These are phyloP conservation scores for Drosophila truncata DNA, from an alignment of 1,140 invertebrate genomes.

Conservation along the genomic window DNA sequence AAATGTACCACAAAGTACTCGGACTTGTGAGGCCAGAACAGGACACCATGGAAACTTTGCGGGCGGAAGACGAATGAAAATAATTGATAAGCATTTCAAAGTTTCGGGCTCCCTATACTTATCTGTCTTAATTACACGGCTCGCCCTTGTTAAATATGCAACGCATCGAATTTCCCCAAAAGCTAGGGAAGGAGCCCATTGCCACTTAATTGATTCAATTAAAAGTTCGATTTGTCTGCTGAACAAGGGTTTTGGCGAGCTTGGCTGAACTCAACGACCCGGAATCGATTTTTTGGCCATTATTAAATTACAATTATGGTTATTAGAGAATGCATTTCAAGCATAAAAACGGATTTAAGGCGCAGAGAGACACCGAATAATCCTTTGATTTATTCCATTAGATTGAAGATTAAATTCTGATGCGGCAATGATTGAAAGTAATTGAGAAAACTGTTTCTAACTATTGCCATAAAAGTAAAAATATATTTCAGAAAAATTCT, in stretches of 20 bases:
- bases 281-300: conserved; percentile 24
- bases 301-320: conserved; percentile 18
- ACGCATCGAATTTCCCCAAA: conserved; percentile 35
- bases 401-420: background rate
- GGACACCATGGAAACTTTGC: conserved; percentile 16
- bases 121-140: conserved; percentile 40
- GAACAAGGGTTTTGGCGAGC: background rate
- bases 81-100: conserved; percentile 53
- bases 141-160: conserved; percentile 42
- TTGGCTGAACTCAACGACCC: conserved; percentile 11
- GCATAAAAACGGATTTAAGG: background rate
- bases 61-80: conserved; percentile 13
- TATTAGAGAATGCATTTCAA: conserved; percentile 5
- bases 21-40: background rate
- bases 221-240: conserved; percentile 36
- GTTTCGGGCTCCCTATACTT: conserved; percentile 14
- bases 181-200: background rate
- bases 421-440: no score
- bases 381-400: background rate
- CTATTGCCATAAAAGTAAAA: background rate
- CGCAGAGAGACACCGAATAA: background rate
- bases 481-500: background rate
- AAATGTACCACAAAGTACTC: background rate
- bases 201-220: conserved; percentile 50
- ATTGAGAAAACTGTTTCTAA: background rate